Evolutionary conservation across 2,888 invertebrate species (phyloP).

Genomic region (Coenonympha arcania): DNA sequence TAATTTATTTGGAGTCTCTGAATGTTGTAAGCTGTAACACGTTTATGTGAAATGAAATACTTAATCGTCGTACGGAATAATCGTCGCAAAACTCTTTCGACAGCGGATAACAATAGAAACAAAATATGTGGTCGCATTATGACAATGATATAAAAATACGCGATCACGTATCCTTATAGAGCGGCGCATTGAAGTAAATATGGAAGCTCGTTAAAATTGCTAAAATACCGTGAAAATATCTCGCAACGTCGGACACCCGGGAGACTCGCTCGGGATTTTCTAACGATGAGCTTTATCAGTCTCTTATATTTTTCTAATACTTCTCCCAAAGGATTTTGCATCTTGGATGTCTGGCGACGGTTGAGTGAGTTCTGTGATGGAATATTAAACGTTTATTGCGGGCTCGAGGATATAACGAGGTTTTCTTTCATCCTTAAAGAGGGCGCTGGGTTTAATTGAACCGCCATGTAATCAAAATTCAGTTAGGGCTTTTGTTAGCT

Average conservation of each 20-base stretch:
- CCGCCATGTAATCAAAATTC: constrained; percentile 32
- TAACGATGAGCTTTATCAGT: constrained; percentile 48
- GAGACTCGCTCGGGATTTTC: constrained; percentile 43
- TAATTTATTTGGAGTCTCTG: too few species aligned
- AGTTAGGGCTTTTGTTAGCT: constrained; percentile 28
- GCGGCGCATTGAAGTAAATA: constrained; percentile 62
- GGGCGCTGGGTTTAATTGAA: constrained; percentile 29
- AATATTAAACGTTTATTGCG: constrained; percentile 42
- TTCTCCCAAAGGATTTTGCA: constrained; percentile 56
- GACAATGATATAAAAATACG: constrained; percentile 36
- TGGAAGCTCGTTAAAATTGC: constrained; percentile 71
- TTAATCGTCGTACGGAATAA: too few species aligned
- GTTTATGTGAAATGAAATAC: too few species aligned
- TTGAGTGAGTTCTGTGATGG: constrained; percentile 47
- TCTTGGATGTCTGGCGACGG: constrained; percentile 44
- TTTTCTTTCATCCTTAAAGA: constrained; percentile 31
- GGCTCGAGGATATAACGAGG: constrained; percentile 29
- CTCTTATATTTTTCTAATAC: constrained; percentile 66
- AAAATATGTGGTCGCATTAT: neutral
- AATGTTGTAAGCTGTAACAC: too few species aligned
- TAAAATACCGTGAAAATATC: constrained; percentile 72
- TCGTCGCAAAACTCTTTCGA: neutral
- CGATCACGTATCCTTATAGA: constrained; percentile 46
- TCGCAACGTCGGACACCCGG: constrained; percentile 60
- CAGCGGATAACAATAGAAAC: neutral